phyloP scores from a whole-genome alignment of 2,888 invertebrate genomes.

The Noctua janthina region DNA sequence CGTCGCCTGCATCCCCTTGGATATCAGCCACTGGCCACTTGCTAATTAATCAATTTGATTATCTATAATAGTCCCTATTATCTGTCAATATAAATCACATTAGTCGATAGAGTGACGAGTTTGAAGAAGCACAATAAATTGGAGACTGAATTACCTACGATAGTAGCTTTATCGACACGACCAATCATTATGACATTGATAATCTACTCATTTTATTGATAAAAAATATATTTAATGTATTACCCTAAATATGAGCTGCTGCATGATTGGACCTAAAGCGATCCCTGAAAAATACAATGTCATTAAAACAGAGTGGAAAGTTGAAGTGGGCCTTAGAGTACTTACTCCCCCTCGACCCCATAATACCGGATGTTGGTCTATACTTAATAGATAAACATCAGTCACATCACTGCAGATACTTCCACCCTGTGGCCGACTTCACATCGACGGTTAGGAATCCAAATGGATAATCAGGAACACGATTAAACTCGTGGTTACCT shows the following conservation, averaged over 20 bases:
- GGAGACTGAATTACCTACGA: slow-evolving; percentile 46
- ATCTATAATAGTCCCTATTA: slow-evolving; percentile 10
- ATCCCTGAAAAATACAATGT: background rate
- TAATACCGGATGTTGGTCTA: background rate
- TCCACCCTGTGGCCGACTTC: background rate
- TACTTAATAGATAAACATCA: background rate
- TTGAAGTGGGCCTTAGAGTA: background rate
- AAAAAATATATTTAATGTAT: slow-evolving; percentile 14
- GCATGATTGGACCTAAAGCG: background rate
- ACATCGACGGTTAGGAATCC: too few species aligned
- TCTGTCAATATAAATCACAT: slow-evolving; percentile 27
- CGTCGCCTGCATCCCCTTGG: slow-evolving; percentile 27
- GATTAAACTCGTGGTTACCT: background rate
- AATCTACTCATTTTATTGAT: slow-evolving; percentile 46
- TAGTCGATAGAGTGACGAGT: slow-evolving; percentile 13
- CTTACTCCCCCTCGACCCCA: background rate
- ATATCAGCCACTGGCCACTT: background rate
- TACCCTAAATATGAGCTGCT: background rate
- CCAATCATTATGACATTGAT: slow-evolving; percentile 43
- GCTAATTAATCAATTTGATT: slow-evolving; percentile 3
- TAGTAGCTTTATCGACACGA: slow-evolving; percentile 43
- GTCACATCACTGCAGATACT: background rate
- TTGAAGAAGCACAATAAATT: slow-evolving; percentile 38
- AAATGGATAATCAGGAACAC: background rate
- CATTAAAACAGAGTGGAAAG: background rate